Percentiles rank a stretch among this genome's conserved stretches.
Evolutionary conservation across 2,113 vertebrate genomes (phyloP).

Genomic region (Cheilinus undulatus): DNA sequence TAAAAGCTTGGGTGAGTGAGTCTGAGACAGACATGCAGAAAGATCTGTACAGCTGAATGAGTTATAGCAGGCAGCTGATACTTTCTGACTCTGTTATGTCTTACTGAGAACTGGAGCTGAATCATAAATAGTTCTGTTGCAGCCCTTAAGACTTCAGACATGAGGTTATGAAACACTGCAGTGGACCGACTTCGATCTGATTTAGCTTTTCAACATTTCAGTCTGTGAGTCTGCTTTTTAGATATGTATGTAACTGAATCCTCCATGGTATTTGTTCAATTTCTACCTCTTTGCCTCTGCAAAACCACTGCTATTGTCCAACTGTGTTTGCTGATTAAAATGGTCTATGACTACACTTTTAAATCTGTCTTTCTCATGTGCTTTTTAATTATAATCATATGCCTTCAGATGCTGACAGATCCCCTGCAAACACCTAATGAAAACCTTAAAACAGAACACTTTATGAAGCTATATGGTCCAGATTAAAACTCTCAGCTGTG

Average conservation of each 20-base stretch:
- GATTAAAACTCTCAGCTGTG: constrained; percentile 48
- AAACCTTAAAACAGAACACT: constrained; percentile 1
- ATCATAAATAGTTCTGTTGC: constrained; percentile 46
- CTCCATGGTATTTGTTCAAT: neutral
- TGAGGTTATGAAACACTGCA: constrained; percentile 35
- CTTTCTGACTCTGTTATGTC: constrained; percentile 33
- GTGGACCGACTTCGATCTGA: constrained; percentile 28
- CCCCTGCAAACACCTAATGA: neutral
- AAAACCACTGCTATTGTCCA: neutral
- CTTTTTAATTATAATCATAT: neutral
- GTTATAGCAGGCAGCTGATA: constrained; percentile 15
- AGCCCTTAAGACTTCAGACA: constrained; percentile 29
- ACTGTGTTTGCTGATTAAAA: neutral
- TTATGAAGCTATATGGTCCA: constrained; percentile 19
- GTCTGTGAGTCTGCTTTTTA: neutral
- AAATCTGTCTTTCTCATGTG: neutral
- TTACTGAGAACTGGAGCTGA: constrained; percentile 42
- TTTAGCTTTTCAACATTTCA: constrained; percentile 19
- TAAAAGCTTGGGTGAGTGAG: constrained; percentile 7
- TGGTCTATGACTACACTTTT: neutral
- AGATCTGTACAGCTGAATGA: constrained; percentile 34
- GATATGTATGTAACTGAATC: neutral
- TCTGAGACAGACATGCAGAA: constrained; percentile 13
- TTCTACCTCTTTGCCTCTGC: neutral
- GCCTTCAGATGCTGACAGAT: neutral